These are phyloP conservation scores for Eciton burchellii DNA, from an alignment of 1,140 invertebrate species.

Conservation along the genomic window DNA sequence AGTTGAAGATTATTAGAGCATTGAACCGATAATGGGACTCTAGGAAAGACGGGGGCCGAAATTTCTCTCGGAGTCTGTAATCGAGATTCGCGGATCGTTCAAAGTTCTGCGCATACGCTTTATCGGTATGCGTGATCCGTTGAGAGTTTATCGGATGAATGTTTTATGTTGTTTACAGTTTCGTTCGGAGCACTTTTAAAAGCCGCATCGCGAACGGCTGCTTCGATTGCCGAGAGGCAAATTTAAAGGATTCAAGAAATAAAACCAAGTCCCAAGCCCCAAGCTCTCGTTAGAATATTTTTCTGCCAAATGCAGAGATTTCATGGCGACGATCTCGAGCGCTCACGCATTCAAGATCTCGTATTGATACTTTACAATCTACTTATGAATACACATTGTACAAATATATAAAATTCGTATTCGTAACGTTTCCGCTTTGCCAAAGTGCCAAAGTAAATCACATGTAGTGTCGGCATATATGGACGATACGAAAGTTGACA, in stretches of 20 bases:
- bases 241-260: background rate
- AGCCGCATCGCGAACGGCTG: background rate
- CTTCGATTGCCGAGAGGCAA: background rate
- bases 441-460: constrained; percentile 15
- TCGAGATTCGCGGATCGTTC: too few relatives aligned
- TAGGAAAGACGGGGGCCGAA: too few relatives aligned
- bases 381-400: constrained; percentile 21
- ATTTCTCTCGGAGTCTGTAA: too few relatives aligned
- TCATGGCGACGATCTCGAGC: background rate
- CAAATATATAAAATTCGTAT: constrained; percentile 51
- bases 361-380: constrained; percentile 10
- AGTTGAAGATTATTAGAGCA: too few relatives aligned
- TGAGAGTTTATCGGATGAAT: too few relatives aligned
- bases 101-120: too few relatives aligned
- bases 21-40: too few relatives aligned
- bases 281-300: constrained; percentile 14
- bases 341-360: constrained; percentile 4
- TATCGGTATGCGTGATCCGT: too few relatives aligned
- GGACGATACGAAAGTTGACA: constrained; percentile 34
- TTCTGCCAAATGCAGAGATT: background rate
- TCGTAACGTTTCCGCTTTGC: constrained; percentile 17
- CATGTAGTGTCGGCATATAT: constrained; percentile 3
- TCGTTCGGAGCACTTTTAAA: background rate
- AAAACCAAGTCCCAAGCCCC: background rate
- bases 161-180: too few relatives aligned